Evolutionary conservation across 1,140 invertebrate species (phyloP).

Genomic region (Neuroterus valhalla): DNA sequence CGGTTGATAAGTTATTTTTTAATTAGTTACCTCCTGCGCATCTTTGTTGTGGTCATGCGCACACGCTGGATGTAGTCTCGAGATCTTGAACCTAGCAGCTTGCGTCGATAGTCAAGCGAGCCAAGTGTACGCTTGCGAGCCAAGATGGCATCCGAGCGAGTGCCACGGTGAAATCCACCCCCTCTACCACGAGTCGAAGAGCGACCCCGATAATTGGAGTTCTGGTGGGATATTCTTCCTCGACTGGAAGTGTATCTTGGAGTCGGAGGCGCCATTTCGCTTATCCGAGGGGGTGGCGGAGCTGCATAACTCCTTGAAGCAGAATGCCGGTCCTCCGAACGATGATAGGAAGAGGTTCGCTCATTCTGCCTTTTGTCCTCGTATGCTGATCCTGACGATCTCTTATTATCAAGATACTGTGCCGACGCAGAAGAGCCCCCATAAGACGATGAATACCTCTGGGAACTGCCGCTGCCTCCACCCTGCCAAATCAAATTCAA

Average conservation of each 20-base stretch:
- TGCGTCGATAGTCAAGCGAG: slow-evolving; percentile 70
- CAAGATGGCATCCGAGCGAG: slow-evolving; percentile 64
- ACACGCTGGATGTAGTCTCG: slow-evolving; percentile 72
- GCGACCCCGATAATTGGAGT: slow-evolving; percentile 65
- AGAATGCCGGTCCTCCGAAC: slow-evolving; percentile 70
- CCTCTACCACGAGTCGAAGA: slow-evolving; percentile 64
- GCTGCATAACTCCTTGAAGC: slow-evolving; percentile 68
- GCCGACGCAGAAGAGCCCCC: slow-evolving; percentile 63
- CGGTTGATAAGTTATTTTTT: slow-evolving; percentile 65
- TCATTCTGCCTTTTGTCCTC: slow-evolving; percentile 71
- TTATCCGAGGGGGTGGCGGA: slow-evolving; percentile 65
- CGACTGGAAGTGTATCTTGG: slow-evolving; percentile 66
- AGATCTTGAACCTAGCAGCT: slow-evolving; percentile 69
- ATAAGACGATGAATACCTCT: slow-evolving; percentile 68
- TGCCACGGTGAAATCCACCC: slow-evolving; percentile 63
- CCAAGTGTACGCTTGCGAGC: slow-evolving; percentile 68
- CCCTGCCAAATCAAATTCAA: slow-evolving; percentile 74
- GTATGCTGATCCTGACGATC: slow-evolving; percentile 67
- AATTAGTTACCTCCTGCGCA: slow-evolving; percentile 73
- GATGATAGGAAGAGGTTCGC: slow-evolving; percentile 68
- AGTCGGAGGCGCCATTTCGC: slow-evolving; percentile 65
- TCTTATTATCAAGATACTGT: slow-evolving; percentile 69
- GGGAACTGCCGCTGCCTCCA: slow-evolving; percentile 67
- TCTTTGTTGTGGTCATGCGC: slow-evolving; percentile 69
- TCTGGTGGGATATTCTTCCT: slow-evolving; percentile 67